Evolutionary conservation across 2,797 vertebrate species (phyloP), one percentile per base, ranked within the genome.

Genomic region (Danio aesculapii): DNA sequence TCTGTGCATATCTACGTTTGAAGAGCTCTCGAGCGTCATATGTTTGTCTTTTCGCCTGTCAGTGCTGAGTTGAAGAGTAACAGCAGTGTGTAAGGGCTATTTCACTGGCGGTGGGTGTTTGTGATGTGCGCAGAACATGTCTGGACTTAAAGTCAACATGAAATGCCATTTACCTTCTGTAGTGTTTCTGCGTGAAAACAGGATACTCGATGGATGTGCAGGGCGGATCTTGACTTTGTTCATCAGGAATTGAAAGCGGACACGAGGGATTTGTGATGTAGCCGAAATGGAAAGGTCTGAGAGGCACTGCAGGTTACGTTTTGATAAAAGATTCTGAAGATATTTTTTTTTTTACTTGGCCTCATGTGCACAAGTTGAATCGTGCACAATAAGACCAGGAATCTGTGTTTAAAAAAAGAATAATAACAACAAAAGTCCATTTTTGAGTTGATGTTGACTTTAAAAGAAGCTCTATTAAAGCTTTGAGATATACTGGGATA

Each of bases 51-150:
- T 62, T 64, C 16, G 9, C 77, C 44, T 81, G 75, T 77, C 43
- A 58, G 64, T 57, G 52, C 62, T 67, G 62, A 66, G n/a, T 74
- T 39, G 58, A 74, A 81, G 49, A 81, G 70, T 63, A 73, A 73
- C 50, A 73, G 61, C 44, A 66, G 50, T 67, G 79, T 74, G 79
- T 66, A 74, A 81, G 79, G 78, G 79, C 79, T 81, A 74, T 59
- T 81, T 81, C 44, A 81, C 69, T 81, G 78, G 78, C 70, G 17
- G 57, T 67, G 47, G 52, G 41, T 77, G 75, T 58, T 76, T 67
- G 64, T 30, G 58, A 79, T 79, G 62, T 63, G 43, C 49, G 57
- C 57, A 21, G 77, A 62, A 72, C 1, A 12, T 79, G 44, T 67
- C 70, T 67, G 70, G 70, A 67, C 75, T 55, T 46, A 47, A 74